phyloP scores from a whole-genome alignment of 2,113 vertebrate species.

The Eulacestoma nigropectus region DNA sequence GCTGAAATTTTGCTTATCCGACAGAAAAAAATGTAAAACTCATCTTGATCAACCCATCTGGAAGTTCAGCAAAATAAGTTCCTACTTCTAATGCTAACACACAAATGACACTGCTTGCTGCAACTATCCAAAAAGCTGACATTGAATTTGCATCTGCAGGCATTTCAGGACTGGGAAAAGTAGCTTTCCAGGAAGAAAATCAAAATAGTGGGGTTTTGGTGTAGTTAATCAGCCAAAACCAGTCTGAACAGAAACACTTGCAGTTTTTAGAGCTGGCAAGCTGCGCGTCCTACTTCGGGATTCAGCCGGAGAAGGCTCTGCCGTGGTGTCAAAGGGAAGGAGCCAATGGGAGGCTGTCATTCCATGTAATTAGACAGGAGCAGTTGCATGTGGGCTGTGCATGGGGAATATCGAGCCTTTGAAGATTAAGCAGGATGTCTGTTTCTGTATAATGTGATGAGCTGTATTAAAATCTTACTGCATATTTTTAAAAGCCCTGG shows the following conservation, averaged over 20 bases:
- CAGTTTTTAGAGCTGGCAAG: conserved; percentile 27
- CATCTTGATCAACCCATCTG: neutral
- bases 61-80: neutral
- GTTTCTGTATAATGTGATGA: neutral
- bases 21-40: neutral
- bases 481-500: neutral
- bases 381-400: neutral
- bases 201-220: neutral
- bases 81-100: neutral
- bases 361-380: neutral
- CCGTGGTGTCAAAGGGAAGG: neutral
- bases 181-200: conserved; percentile 12
- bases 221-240: neutral
- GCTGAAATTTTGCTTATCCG: neutral
- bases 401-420: neutral
- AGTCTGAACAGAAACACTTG: neutral
- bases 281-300: neutral
- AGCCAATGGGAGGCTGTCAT: neutral
- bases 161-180: neutral
- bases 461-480: conserved; percentile 10
- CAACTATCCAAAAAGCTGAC: neutral
- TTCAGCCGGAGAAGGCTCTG: neutral
- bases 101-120: neutral
- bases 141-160: neutral
- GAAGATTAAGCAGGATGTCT: conserved; percentile 28